These are phyloP conservation scores for Cardiocondyla obscurior DNA, from an alignment of 1,140 invertebrate species.

Conservation along the genomic window DNA sequence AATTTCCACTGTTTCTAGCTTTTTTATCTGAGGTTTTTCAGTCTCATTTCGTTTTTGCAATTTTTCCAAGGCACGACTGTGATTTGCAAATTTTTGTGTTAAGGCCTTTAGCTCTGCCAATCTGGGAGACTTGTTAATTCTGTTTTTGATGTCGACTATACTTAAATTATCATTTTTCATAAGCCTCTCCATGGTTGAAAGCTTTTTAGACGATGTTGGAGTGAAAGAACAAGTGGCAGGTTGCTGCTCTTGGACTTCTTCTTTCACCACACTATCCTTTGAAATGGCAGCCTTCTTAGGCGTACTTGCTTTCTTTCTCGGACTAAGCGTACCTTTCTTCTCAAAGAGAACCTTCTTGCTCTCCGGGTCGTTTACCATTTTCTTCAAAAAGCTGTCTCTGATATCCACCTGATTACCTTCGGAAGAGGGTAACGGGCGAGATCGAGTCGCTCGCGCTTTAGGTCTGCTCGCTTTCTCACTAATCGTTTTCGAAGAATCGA, in stretches of 20 bases:
- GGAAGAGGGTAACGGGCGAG: slow-evolving; percentile 57
- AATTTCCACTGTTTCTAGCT: slow-evolving; percentile 89
- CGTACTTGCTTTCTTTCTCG: slow-evolving; percentile 76
- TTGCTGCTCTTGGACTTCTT: slow-evolving; percentile 31
- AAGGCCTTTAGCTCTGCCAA: slow-evolving; percentile 87
- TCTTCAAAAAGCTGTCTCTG: slow-evolving; percentile 80
- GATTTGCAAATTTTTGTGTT: slow-evolving; percentile 85
- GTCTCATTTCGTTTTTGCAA: slow-evolving; percentile 75
- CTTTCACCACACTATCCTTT: not conserved
- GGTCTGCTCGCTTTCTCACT: slow-evolving; percentile 57
- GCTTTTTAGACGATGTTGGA: slow-evolving; percentile 74
- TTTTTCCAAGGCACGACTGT: slow-evolving; percentile 84
- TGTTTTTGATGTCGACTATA: slow-evolving; percentile 88
- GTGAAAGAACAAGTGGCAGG: slow-evolving; percentile 67
- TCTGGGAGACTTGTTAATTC: slow-evolving; percentile 86
- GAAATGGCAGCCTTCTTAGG: slow-evolving; percentile 56
- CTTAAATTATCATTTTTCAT: slow-evolving; percentile 84
- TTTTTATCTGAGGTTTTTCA: slow-evolving; percentile 85
- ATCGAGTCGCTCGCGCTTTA: slow-evolving; percentile 46
- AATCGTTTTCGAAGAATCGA: slow-evolving; percentile 71
- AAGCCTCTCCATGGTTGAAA: slow-evolving; percentile 80
- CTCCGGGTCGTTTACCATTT: slow-evolving; percentile 68
- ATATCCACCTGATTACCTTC: slow-evolving; percentile 77
- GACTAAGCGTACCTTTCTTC: slow-evolving; percentile 79
- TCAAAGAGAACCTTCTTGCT: slow-evolving; percentile 78